These are phyloP conservation scores for Choloepus hoffmanni DNA, from an alignment of 2,113 vertebrate genomes.

Conservation along the genomic window DNA sequence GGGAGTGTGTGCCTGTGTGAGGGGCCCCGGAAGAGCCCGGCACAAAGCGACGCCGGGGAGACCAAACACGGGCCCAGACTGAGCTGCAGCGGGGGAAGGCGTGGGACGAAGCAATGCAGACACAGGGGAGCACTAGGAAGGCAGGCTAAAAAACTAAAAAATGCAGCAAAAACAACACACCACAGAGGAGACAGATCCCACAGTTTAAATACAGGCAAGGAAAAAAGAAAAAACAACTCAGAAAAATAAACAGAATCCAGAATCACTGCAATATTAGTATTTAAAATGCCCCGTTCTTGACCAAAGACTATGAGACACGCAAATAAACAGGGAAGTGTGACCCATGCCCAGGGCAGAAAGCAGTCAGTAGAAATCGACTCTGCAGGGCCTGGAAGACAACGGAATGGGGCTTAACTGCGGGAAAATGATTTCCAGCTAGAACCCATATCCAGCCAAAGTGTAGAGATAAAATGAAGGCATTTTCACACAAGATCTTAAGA, in stretches of 20 bases:
- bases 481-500: not conserved
- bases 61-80: not conserved
- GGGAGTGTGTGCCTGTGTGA: fast-evolving
- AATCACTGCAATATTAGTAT: not conserved
- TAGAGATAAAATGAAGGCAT: not conserved
- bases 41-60: not conserved
- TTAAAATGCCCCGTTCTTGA: not conserved
- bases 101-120: not conserved
- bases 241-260: not conserved
- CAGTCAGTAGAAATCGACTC: not conserved
- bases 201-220: not conserved
- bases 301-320: not conserved
- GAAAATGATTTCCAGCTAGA: not conserved
- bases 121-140: not conserved
- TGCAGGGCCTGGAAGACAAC: not conserved
- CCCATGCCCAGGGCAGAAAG: not conserved
- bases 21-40: not conserved
- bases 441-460: not conserved
- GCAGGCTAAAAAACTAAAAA: not conserved
- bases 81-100: not conserved
- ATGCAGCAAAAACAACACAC: not conserved
- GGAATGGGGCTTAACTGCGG: fast-evolving
- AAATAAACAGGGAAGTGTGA: not conserved
- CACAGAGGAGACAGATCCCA: not conserved
- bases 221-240: not conserved